Base-by-base conservation (phyloP, 2,113 vertebrate genomes). In the Sceloporus tristichus region DNA sequence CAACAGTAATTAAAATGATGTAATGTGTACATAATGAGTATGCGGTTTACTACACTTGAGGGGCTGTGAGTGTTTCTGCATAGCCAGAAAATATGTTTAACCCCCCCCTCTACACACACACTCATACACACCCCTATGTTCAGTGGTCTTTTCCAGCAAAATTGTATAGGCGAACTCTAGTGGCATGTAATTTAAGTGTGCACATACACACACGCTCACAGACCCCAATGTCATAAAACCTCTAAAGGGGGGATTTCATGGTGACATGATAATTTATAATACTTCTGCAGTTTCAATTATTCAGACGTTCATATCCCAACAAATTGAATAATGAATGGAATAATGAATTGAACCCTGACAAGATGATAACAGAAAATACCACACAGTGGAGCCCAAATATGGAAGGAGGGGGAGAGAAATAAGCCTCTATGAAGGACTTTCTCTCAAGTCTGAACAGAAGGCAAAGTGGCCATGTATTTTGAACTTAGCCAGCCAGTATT, bases 321-420 rank as follows among this genome's bases (percentile, higher is more conserved):
- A 97, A 97, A 97, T 94, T 96, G 96, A 97, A 97, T 96, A 96
- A 97, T 96, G 96, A 97, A 96, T 96, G 88, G 95, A 93, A 94
- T 96, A 96, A 97, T 97, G 96, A 97, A 97, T 96, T 95, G 96
- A 96, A 94, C 94, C 92, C 93, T 95, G 93, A 95, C 93, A 95
- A 94, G 94, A 95, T 79, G 91, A 92, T 95, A 95, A 94, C 93
- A 94, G 92, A 94, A 95, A 94, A 95, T 90, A 90, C 87, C 93
- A 94, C 91, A 91, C 86, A 71, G 48, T 56, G 25, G 83, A 94
- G 88, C 82, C 59, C 92, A 90, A 62, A 71, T 80, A 88, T 56
- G 34, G 29, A 14, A 13, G n/a, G 48, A 70, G 23, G 42, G 62
- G 23, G 21, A 9, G 29, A 94, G 92, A 95, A 95, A 94, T 88